Conservation (phyloP, 2,888 invertebrate species). For the Cataglyphis rosenhaueri region DNA sequence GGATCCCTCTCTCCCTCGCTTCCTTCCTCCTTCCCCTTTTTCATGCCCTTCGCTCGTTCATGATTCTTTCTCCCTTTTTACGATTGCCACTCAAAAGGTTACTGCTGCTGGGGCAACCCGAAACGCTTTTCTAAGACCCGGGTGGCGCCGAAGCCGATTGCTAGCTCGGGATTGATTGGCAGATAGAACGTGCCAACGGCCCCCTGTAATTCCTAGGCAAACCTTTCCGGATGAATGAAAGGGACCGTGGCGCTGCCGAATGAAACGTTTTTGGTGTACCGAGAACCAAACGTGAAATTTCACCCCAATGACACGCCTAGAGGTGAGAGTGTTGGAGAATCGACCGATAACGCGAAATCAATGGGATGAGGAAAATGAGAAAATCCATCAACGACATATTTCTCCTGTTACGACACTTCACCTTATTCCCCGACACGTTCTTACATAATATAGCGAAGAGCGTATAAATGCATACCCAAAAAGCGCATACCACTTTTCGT, state of each 20-base stretch:
- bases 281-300: slow-evolving; percentile 22
- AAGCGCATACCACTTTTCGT: background rate
- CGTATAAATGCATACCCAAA: background rate
- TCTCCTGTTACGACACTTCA: background rate
- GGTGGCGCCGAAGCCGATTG: slow-evolving; percentile 67
- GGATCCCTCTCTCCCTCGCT: slow-evolving; percentile 15
- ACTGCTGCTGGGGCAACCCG: slow-evolving; percentile 69
- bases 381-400: slow-evolving; percentile 8
- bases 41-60: slow-evolving; percentile 17
- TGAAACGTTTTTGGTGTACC: slow-evolving; percentile 39
- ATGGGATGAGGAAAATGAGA: background rate
- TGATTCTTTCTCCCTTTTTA: slow-evolving; percentile 70
- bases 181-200: slow-evolving; percentile 69
- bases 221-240: slow-evolving; percentile 59
- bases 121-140: slow-evolving; percentile 76
- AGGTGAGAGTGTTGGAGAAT: background rate
- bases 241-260: background rate
- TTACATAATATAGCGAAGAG: background rate
- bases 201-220: slow-evolving; percentile 67
- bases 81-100: slow-evolving; percentile 76
- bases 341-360: background rate
- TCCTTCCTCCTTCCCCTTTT: background rate
- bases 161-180: slow-evolving; percentile 73
- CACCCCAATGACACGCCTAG: slow-evolving; percentile 1
- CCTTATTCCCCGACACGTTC: background rate